Evolutionary conservation across 2,113 vertebrate species (phyloP), one percentile per base, ranked within the genome.

Genomic region (Ailurus styani): DNA sequence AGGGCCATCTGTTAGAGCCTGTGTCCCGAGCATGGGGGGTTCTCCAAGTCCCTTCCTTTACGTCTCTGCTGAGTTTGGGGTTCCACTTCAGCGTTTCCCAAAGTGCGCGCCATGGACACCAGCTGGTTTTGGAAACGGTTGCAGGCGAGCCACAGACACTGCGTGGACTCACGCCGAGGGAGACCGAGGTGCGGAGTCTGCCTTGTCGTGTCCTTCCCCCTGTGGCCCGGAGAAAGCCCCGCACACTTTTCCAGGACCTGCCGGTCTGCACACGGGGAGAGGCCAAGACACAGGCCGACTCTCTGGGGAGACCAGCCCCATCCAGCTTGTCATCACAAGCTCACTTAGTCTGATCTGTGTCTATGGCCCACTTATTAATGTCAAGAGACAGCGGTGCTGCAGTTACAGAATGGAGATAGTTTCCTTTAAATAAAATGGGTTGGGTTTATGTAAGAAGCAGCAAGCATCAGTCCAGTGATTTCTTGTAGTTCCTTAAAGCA

Each of bases 1-100:
- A 42, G 75, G 73, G 9, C 27, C 40, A 4, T 1, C 7, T 0
- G 31, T 0, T 0, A 0, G 3, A 13, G 50, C 7, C 34, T 14
- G 66, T 40, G 45, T 23, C n/a, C 0, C 3, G 25, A 21, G 66
- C 68, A 7, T 7, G 0, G 40, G 1, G 23, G 20, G 4, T 7
- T 1, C 50, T 47, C 3, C 0, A 4, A 2, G n/a, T 5, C 62
- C 6, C 7, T 1, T 10, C 57, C 47, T 29, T 55, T 27, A 21
- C 1, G 50, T 25, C 81, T 40, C 7, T 37, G 73, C 40, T 81
- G 62, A n/a, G 7, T 23, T 20, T 29, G 27, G 3, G 23, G 52
- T 50, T 27, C 13, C 5, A 0, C 25, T 68, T 45, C 20, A 3
- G 21, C 4, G 12, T 23, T 2, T 64, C 87, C 29, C 21, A 2